Evolutionary conservation across 37 sponge, comb jelly and placozoan genomes (phyloP).

Genomic region (Ephydatia muelleri): DNA sequence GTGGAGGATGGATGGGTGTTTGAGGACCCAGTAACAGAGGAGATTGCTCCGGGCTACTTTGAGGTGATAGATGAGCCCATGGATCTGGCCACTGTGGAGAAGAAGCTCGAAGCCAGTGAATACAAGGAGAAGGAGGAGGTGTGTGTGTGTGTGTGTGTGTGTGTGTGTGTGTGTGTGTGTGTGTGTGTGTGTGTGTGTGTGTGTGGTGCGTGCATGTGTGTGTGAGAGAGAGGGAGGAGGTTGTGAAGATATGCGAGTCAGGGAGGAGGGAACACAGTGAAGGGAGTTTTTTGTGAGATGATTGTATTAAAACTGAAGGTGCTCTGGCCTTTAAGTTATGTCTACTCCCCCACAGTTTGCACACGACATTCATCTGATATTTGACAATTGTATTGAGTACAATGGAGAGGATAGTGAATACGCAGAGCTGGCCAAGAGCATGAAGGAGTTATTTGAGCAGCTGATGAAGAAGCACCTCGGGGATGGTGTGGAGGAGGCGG

Average conservation of each 20-base stretch:
- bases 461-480: constrained; percentile 52
- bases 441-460: constrained; percentile 42
- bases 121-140: constrained; percentile 65
- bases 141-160: not conserved
- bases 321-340: not conserved
- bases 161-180: not conserved
- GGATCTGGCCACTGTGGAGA: constrained; percentile 81
- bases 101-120: constrained; percentile 51
- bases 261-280: too few species aligned
- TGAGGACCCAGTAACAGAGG: constrained; percentile 88
- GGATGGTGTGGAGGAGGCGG: constrained; percentile 4
- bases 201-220: not conserved
- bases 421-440: constrained; percentile 61
- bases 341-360: constrained; percentile 50
- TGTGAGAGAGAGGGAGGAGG: not conserved
- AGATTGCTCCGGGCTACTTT: constrained; percentile 87
- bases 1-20: constrained; percentile 84
- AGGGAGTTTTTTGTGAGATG: not conserved
- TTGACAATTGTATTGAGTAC: constrained; percentile 74
- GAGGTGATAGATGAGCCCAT: constrained; percentile 77
- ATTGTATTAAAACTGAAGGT: not conserved
- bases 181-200: too few species aligned
- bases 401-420: constrained; percentile 89
- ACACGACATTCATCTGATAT: constrained; percentile 70
- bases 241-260: too few species aligned